Evolutionary conservation across 2,113 vertebrate genomes (phyloP).

Genomic region (Phasianus colchicus): DNA sequence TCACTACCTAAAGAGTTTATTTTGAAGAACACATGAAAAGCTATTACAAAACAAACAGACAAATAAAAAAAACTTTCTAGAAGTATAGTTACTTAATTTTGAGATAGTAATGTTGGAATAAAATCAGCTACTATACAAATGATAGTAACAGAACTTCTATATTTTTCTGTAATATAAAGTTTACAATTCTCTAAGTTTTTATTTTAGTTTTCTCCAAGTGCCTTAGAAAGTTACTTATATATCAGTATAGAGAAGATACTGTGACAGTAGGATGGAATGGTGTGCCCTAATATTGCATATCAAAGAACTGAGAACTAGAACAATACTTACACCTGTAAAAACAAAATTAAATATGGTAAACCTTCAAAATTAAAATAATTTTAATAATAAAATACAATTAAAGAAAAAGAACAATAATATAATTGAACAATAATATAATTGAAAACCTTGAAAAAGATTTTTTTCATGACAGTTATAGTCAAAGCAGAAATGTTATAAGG

Average conservation of each 20-base stretch:
- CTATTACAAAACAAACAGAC: neutral
- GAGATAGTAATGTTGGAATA: neutral
- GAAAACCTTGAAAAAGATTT: neutral
- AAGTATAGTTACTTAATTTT: neutral
- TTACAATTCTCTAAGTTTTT: neutral
- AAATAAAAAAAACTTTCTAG: neutral
- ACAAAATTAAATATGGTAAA: neutral
- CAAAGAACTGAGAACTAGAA: neutral
- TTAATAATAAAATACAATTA: neutral
- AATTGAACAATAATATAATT: neutral
- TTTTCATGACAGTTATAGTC: neutral
- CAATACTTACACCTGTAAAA: neutral
- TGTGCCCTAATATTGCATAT: neutral
- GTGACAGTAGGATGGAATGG: fast-evolving
- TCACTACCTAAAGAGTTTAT: neutral
- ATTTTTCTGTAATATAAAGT: neutral
- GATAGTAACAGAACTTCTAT: neutral
- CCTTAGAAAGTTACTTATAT: neutral
- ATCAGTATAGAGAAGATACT: neutral
- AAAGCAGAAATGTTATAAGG: neutral
- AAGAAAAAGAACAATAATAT: neutral
- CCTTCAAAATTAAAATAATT: neutral
- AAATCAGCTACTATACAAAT: neutral
- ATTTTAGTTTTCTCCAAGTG: neutral
- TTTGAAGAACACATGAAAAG: neutral